A percentile compares a stretch with the other conserved stretches of the same genome.
Evolutionary conservation across 92 coral and sea anemone species (phyloP).

Genomic region (Porites cylindrica): DNA sequence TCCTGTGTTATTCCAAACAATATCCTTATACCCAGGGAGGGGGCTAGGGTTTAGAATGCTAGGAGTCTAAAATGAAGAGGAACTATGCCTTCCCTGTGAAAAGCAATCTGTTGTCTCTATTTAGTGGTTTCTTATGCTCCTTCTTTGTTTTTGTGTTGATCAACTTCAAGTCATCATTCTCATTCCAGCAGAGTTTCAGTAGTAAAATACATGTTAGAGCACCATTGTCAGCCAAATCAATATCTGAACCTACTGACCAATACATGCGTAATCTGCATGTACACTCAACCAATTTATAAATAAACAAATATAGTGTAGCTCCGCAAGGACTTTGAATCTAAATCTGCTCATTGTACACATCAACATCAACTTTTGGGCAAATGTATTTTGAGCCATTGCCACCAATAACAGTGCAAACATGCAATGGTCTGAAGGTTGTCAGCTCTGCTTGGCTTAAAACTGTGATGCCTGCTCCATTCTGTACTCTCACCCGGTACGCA

Average conservation of each 20-base stretch:
- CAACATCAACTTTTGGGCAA: conserved; percentile 59
- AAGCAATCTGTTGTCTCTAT: too few relatives aligned
- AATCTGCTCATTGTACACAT: conserved; percentile 55
- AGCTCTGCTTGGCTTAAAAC: conserved; percentile 50
- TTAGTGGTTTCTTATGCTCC: too few relatives aligned
- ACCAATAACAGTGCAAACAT: conserved; percentile 31
- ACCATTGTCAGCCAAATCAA: too few relatives aligned
- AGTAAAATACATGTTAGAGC: too few relatives aligned
- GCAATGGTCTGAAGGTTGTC: conserved; percentile 35
- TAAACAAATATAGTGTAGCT: conserved; percentile 7
- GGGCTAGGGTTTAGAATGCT: conserved; percentile 6
- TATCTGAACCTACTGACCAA: too few relatives aligned
- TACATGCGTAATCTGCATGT: neutral
- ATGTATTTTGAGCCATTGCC: conserved; percentile 40
- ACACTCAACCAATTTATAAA: neutral
- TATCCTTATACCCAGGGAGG: neutral
- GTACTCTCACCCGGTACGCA: conserved; percentile 39
- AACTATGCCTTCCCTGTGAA: too few relatives aligned
- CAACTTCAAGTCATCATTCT: too few relatives aligned
- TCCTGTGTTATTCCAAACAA: neutral
- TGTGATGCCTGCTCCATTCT: conserved; percentile 25
- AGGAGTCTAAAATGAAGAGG: neutral
- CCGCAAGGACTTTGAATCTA: conserved; percentile 12
- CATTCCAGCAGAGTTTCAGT: too few relatives aligned
- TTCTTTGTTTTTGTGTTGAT: too few relatives aligned